These are phyloP conservation scores for Oxystoma pomonae DNA, from an alignment of 2,888 invertebrate genomes.

Conservation along the genomic window DNA sequence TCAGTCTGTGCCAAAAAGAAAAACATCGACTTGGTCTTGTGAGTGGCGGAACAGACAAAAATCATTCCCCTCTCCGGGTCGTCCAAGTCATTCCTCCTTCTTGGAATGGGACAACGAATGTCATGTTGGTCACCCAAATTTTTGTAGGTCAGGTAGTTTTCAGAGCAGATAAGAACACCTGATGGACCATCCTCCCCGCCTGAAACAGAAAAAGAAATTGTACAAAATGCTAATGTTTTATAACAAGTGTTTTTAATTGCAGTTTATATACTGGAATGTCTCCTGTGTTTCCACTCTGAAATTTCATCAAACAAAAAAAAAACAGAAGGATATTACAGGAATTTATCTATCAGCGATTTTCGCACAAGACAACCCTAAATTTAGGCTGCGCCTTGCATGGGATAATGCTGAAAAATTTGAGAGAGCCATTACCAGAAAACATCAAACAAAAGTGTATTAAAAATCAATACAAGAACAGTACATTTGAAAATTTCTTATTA, in stretches of 20 bases:
- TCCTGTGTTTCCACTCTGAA: background rate
- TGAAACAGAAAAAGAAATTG: background rate
- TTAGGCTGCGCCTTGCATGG: background rate
- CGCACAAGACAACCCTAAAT: background rate
- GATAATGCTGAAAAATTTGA: background rate
- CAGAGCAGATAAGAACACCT: conserved; percentile 97
- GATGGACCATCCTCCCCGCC: conserved; percentile 99
- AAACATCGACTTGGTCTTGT: conserved; percentile 99
- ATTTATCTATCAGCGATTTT: background rate
- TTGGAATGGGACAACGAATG: conserved; percentile 95
- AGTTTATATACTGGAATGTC: background rate
- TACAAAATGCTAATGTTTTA: no score
- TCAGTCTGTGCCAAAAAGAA: conserved; percentile 99
- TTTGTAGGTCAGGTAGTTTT: conserved; percentile 98
- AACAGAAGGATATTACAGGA: background rate
- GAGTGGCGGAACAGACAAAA: conserved; percentile 97
- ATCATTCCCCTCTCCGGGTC: conserved; percentile 99
- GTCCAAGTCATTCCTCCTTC: conserved; percentile 94
- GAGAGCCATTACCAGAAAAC: no score
- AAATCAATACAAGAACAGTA: no score
- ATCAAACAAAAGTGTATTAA: no score
- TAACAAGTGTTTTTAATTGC: background rate
- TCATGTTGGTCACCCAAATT: conserved; percentile 99
- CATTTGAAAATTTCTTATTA: no score
- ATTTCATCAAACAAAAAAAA: background rate